Percentiles rank a stretch among this genome's conserved stretches.
phyloP scores from a whole-genome alignment of 2,113 vertebrate species.

The Helogale parvula region DNA sequence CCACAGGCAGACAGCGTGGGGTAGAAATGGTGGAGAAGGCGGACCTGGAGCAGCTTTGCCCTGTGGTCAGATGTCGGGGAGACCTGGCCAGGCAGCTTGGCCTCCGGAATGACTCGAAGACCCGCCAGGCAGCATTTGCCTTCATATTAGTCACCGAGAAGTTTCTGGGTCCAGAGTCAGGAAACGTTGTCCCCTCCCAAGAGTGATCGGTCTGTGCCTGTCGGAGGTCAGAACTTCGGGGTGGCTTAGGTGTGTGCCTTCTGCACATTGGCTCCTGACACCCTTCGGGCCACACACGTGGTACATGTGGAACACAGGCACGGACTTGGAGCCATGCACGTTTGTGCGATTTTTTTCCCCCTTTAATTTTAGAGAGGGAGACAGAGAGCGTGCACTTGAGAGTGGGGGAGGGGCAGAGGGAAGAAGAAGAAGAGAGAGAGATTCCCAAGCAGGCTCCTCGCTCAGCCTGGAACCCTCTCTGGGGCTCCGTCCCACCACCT shows the following conservation, averaged over 20 bases:
- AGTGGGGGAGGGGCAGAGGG: too few relatives aligned
- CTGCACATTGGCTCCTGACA: neutral
- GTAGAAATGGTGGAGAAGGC: neutral
- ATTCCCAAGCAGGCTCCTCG: too few relatives aligned
- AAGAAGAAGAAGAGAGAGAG: too few relatives aligned
- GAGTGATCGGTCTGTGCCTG: neutral
- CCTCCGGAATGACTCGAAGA: neutral
- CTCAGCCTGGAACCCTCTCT: too few relatives aligned
- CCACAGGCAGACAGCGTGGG: neutral
- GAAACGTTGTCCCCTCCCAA: neutral
- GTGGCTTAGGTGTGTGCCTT: neutral
- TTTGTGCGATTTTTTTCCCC: neutral
- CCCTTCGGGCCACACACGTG: neutral
- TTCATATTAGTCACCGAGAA: neutral
- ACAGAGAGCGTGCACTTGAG: too few relatives aligned
- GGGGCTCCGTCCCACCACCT: too few relatives aligned
- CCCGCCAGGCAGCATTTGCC: neutral
- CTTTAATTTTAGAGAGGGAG: too few relatives aligned
- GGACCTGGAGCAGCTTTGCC: neutral
- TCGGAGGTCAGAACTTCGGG: neutral
- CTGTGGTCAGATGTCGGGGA: neutral
- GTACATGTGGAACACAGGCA: accelerated
- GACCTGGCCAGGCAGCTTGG: neutral
- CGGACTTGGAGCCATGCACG: neutral
- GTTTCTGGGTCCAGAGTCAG: neutral